A percentile compares a stretch with the other conserved stretches of the same genome.
Evolutionary conservation across 2,888 invertebrate species (phyloP).

Genomic region (Saturnia japonica): DNA sequence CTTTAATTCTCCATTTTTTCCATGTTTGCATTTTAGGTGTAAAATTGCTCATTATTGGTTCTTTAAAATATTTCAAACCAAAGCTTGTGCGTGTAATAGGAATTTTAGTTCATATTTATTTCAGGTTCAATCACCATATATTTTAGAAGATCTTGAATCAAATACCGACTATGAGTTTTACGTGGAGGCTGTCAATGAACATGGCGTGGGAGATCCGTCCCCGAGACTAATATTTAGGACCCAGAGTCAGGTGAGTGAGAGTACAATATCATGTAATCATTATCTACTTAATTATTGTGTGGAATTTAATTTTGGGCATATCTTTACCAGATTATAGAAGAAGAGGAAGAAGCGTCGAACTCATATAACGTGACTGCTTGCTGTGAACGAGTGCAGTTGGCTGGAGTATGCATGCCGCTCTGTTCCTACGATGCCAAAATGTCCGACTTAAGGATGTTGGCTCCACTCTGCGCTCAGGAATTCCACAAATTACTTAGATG

Average conservation of each 20-base stretch:
- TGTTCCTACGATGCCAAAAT: conserved; percentile 92
- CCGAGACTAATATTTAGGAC: conserved; percentile 89
- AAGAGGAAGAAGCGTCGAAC: conserved; percentile 81
- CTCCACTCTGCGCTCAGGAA: conserved; percentile 88
- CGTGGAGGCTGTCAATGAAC: conserved; percentile 89
- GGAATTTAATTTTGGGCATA: not conserved
- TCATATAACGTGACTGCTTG: conserved; percentile 91
- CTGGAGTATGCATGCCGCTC: conserved; percentile 87
- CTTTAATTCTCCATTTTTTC: too few relatives aligned
- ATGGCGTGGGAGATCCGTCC: conserved; percentile 89
- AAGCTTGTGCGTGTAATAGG: not conserved
- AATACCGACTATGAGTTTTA: conserved; percentile 91
- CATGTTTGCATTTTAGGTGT: too few relatives aligned
- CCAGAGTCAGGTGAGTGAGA: conserved; percentile 81
- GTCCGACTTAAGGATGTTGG: conserved; percentile 88
- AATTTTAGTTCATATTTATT: not conserved
- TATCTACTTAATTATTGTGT: not conserved
- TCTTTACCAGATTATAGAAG: conserved; percentile 76
- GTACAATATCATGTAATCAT: too few relatives aligned
- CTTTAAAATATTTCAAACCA: not conserved
- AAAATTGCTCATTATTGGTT: not conserved
- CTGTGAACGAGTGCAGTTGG: conserved; percentile 86
- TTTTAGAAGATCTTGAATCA: conserved; percentile 87
- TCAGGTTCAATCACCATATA: conserved; percentile 85
- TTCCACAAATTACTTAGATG: conserved; percentile 87